phyloP scores from a whole-genome alignment of 2,797 vertebrate species.

The Sebastes kiyomatsui region DNA sequence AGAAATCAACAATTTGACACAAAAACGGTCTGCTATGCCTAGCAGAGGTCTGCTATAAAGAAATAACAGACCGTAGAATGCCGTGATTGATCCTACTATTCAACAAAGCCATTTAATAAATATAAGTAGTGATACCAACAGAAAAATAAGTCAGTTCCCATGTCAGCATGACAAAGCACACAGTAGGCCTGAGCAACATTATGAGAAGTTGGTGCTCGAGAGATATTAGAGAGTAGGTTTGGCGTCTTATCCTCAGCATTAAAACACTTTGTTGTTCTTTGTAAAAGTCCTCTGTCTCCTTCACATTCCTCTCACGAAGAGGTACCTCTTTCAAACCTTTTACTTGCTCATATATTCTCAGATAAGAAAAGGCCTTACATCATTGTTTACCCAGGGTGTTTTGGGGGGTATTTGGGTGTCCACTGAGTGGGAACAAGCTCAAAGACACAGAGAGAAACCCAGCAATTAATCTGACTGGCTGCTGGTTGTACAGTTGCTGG shows the following conservation, averaged over 20 bases:
- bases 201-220: not conserved
- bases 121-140: not conserved
- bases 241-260: not conserved
- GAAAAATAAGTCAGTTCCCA: not conserved
- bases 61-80: too few relatives aligned
- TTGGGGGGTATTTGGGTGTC: constrained; percentile 5
- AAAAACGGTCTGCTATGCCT: too few relatives aligned
- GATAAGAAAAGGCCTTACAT: constrained; percentile 29
- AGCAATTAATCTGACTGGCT: constrained; percentile 31
- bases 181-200: not conserved
- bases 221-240: not conserved
- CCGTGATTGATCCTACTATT: too few relatives aligned
- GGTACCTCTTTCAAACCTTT: not conserved
- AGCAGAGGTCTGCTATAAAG: too few relatives aligned
- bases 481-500: constrained; percentile 12
- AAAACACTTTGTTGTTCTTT: constrained; percentile 21
- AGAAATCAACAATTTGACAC: not conserved
- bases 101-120: too few relatives aligned
- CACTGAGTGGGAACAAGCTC: not conserved
- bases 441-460: not conserved
- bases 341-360: constrained; percentile 12
- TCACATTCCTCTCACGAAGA: constrained; percentile 20
- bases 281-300: constrained; percentile 1
- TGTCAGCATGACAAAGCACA: constrained; percentile 4
- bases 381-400: constrained; percentile 32